Base-by-base conservation (phyloP, 2,797 vertebrate species). In the Taenioides sp. region DNA sequence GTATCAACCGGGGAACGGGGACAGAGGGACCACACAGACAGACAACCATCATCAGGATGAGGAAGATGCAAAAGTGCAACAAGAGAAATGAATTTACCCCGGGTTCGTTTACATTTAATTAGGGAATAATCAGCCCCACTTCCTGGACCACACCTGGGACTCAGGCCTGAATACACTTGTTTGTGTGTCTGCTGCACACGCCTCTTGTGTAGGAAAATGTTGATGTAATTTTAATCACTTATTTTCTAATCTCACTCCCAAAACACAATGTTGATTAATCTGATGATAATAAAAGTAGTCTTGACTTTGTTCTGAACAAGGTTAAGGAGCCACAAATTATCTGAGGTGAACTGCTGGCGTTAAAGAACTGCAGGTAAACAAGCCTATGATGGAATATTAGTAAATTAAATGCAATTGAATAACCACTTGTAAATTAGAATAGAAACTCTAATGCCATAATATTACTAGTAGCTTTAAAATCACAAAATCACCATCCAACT, bases 1-100 rank as follows among this genome's bases (percentile, higher is more conserved):
- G 71, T 85, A 90, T 90, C 87, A 86, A 83, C 83, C 79, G 79
- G 81, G 74, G 74, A 79, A 67, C 71, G 74, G 82, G 82, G 82
- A 87, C 80, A 76, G 81, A 9, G 74, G 31, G 72, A 80, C 79
- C 72, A 70, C 66, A 77, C 67, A 70, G 68, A 85, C 70, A 73
- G 75, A 85, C 73, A 80, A 40, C 70, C 66, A 72, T 84, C 77
- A 75, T 47, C 43, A 47, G 34, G 34, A 37, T 74, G 79, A 77
- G 59, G 78, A 59, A 70, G 54, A 73, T 16, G 52, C 70, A 63
- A 22, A 61, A 28, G 20, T 28, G 11, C 28, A 62, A 65, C 57
- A 59, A 74, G 57, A 31, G 57, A 70, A 76, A 76, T 50, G 52
- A 70, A 14, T n/a, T 31, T 61, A 65, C 67, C 73, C 47, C 68